These are phyloP conservation scores for Zonitis immaculata DNA, from an alignment of 2,888 invertebrate genomes.

Conservation along the genomic window DNA sequence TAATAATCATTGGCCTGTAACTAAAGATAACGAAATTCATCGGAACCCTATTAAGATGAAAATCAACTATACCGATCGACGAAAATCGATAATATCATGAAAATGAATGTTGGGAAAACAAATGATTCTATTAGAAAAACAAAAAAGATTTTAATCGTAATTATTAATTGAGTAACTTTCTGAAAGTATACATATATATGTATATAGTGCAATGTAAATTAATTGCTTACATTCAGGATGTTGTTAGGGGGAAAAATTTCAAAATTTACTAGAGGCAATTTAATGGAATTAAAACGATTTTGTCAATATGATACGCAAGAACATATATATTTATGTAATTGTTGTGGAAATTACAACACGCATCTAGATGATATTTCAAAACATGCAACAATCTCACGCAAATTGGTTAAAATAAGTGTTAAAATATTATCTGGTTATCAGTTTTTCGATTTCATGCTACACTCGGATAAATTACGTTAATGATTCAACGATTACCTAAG, in stretches of 20 bases:
- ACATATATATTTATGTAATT: conserved; percentile 14
- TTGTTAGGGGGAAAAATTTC: not conserved
- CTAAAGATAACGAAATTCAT: conserved; percentile 15
- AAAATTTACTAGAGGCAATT: not conserved
- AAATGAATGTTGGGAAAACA: no score
- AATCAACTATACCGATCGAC: conserved; percentile 8
- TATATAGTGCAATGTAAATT: not conserved
- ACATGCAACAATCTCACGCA: conserved; percentile 18
- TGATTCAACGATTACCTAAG: conserved; percentile 11
- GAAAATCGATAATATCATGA: conserved; percentile 10
- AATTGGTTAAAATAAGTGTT: conserved; percentile 21
- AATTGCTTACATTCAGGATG: not conserved
- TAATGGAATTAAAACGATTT: conserved; percentile 5
- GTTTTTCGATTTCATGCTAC: conserved; percentile 5
- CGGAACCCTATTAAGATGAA: conserved; percentile 16
- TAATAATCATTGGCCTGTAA: conserved; percentile 15
- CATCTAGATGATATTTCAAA: not conserved
- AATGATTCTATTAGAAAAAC: no score
- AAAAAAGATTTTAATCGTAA: no score
- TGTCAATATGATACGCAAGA: conserved; percentile 18
- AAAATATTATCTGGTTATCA: conserved; percentile 23
- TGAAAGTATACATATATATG: no score
- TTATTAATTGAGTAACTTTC: no score
- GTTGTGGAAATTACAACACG: not conserved
- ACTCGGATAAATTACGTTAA: conserved; percentile 15